Conservation (phyloP, 2,888 invertebrate species). For the Caenorhabditis panamensis region DNA sequence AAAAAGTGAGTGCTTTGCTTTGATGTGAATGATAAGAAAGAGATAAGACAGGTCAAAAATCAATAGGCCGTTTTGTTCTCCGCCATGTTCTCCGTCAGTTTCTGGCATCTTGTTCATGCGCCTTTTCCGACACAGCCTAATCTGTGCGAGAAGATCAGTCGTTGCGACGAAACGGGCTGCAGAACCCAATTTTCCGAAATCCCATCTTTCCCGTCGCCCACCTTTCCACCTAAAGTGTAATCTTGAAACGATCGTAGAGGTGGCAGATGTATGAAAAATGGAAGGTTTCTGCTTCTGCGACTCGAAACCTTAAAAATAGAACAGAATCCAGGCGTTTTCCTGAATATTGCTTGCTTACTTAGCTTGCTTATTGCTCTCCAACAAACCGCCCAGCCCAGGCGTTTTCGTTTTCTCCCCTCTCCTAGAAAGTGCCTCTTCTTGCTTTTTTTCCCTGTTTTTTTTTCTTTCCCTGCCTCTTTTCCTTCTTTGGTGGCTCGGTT, state of each 20-base stretch:
- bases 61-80: constrained; percentile 13
- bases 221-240: constrained; percentile 44
- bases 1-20: constrained; percentile 39
- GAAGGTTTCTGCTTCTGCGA: too few relatives aligned
- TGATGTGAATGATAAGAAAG: constrained; percentile 27
- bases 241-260: constrained; percentile 29
- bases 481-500: not conserved
- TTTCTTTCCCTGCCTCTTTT: not conserved
- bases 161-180: constrained; percentile 32
- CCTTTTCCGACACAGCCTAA: constrained; percentile 26
- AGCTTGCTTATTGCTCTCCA: too few relatives aligned
- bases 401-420: too few relatives aligned
- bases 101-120: not conserved
- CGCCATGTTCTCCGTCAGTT: not conserved
- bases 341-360: too few relatives aligned
- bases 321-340: too few relatives aligned
- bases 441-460: too few relatives aligned
- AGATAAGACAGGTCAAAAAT: constrained; percentile 36
- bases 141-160: constrained; percentile 46
- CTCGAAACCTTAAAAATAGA: too few relatives aligned
- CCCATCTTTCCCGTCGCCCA: constrained; percentile 13
- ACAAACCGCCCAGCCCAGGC: too few relatives aligned
- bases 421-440: too few relatives aligned
- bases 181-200: constrained; percentile 41
- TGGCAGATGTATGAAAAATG: too few relatives aligned